Conservation (phyloP, 2,113 vertebrate species). For the Cephalopterus ornatus region DNA sequence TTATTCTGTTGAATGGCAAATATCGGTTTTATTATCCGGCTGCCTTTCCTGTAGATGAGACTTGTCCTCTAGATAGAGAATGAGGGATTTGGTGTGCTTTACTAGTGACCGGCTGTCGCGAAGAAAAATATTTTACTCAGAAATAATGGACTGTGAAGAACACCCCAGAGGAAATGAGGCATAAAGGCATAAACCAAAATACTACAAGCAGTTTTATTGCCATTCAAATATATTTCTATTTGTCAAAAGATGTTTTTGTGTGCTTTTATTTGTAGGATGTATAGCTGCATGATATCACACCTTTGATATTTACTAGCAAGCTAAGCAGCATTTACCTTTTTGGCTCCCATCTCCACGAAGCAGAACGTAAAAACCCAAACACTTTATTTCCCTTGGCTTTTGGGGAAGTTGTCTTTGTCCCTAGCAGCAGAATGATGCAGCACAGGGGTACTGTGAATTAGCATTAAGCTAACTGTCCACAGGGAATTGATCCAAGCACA, state of each 20-base stretch:
- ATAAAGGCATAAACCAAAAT: slow-evolving; percentile 18
- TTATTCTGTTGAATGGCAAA: background rate
- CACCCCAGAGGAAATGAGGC: background rate
- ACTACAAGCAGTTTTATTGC: background rate
- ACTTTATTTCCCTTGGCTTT: background rate
- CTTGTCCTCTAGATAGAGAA: background rate
- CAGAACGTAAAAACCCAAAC: background rate
- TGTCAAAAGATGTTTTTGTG: background rate
- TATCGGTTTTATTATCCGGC: background rate
- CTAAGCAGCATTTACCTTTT: background rate
- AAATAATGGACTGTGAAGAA: slow-evolving; percentile 30
- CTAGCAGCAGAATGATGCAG: background rate
- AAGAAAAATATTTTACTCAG: background rate
- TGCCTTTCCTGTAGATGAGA: background rate
- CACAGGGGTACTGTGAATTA: background rate
- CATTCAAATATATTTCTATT: background rate
- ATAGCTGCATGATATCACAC: background rate
- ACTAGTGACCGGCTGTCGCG: background rate
- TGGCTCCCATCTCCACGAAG: background rate
- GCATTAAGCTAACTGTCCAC: background rate
- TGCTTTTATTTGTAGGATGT: background rate
- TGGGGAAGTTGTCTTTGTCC: background rate
- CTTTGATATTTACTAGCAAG: background rate
- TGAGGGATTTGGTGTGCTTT: slow-evolving; percentile 16
- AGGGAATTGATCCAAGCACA: background rate